Evolutionary conservation across 2,113 vertebrate genomes (phyloP).

Genomic region (Carassius carassius): DNA sequence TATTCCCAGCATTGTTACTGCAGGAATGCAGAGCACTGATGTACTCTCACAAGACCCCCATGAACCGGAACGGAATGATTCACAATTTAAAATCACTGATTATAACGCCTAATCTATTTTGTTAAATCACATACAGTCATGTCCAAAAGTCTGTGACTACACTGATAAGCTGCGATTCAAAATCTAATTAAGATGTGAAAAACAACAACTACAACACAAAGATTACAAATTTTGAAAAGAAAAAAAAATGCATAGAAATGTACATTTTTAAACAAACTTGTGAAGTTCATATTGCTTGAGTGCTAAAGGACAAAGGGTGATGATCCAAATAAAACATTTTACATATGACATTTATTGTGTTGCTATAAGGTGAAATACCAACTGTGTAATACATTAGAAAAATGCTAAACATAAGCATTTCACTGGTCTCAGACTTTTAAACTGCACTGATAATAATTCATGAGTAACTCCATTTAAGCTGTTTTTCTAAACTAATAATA

Average conservation of each 20-base stretch:
- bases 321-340: too few species aligned
- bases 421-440: background rate
- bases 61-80: conserved; percentile 6
- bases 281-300: too few species aligned
- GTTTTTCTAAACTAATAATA: too few species aligned
- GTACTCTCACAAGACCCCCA: background rate
- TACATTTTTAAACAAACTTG: too few species aligned
- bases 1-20: conserved; percentile 23
- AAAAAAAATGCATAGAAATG: too few species aligned
- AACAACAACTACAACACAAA: too few species aligned
- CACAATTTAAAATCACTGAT: conserved; percentile 20
- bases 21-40: conserved; percentile 16
- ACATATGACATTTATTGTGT: background rate
- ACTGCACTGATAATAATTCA: background rate
- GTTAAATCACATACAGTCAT: background rate
- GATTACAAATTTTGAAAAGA: too few species aligned
- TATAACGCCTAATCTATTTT: background rate
- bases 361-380: background rate
- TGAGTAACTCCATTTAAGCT: too few species aligned
- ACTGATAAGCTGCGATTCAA: background rate
- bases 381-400: background rate
- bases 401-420: background rate
- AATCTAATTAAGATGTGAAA: background rate
- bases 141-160: background rate
- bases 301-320: too few species aligned